Percentiles rank a stretch among this genome's conserved stretches.
Evolutionary conservation across 2,797 vertebrate species (phyloP).

Genomic region (Luscinia luscinia): DNA sequence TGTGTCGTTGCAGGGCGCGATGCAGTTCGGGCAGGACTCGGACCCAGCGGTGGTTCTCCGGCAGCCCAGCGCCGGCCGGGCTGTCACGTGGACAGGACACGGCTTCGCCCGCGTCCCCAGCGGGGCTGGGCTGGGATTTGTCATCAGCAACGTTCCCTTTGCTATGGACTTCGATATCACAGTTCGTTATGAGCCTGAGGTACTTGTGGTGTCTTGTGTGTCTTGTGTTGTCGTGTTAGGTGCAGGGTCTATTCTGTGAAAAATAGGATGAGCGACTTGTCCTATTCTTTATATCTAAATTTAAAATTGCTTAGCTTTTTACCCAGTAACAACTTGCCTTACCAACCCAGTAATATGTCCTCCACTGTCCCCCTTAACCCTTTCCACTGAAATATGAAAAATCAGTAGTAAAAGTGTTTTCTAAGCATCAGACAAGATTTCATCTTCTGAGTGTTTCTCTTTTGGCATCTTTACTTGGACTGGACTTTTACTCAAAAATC

Average conservation of each 20-base stretch:
- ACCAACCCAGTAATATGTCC: not conserved
- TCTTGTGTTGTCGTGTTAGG: not conserved
- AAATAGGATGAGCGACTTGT: not conserved
- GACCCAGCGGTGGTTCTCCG: conserved; percentile 75
- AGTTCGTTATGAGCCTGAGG: conserved; percentile 86
- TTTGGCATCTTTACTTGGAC: not conserved
- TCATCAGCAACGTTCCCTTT: conserved; percentile 79
- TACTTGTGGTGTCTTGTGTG: conserved; percentile 23
- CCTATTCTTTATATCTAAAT: not conserved
- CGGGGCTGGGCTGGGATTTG: conserved; percentile 84
- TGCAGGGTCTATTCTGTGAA: not conserved
- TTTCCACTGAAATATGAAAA: not conserved
- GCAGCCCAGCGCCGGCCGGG: conserved; percentile 63
- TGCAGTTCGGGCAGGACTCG: conserved; percentile 63
- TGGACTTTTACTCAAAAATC: not conserved
- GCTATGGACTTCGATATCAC: conserved; percentile 83
- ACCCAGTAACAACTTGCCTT: not conserved
- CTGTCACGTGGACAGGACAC: conserved; percentile 82
- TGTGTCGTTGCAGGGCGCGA: conserved; percentile 48
- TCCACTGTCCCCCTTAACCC: not conserved
- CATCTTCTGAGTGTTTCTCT: not conserved
- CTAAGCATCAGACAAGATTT: not conserved
- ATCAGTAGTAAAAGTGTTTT: not conserved
- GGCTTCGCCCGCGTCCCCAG: conserved; percentile 82
- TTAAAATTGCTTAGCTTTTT: not conserved